Conservation (phyloP, 2,888 invertebrate species). For the Choreutis nemorana region DNA sequence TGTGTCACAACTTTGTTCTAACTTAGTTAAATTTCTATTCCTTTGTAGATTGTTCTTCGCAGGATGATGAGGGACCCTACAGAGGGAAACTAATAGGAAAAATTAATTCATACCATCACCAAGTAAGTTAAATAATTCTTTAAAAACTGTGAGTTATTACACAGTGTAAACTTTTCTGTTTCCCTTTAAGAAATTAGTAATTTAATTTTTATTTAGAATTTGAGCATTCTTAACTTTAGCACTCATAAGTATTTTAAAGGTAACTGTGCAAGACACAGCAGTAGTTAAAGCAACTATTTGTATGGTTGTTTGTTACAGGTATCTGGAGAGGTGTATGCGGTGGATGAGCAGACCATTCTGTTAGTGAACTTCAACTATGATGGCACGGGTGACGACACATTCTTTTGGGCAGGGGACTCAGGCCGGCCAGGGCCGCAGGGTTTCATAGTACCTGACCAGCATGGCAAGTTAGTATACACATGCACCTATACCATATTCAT, state of each 20-base stretch:
- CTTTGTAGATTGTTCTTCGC: constrained; percentile 46
- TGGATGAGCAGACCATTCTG: constrained; percentile 84
- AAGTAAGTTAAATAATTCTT: constrained; percentile 31
- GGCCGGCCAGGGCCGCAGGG: constrained; percentile 90
- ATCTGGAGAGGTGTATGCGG: constrained; percentile 87
- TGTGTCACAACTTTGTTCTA: too few species aligned
- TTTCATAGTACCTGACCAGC: constrained; percentile 89
- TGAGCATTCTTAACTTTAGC: neutral
- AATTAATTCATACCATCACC: constrained; percentile 90
- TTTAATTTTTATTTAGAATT: neutral
- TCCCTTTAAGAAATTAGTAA: neutral
- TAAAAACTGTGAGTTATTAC: neutral
- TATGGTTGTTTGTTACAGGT: constrained; percentile 56
- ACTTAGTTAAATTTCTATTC: constrained; percentile 7
- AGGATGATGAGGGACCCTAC: constrained; percentile 78
- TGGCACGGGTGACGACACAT: constrained; percentile 89
- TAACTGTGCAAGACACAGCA: neutral
- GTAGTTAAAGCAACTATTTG: neutral
- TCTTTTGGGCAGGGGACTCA: constrained; percentile 92
- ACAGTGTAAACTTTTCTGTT: neutral
- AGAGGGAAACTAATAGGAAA: constrained; percentile 83
- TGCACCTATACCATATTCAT: neutral
- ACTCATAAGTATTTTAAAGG: neutral
- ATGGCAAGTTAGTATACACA: constrained; percentile 73
- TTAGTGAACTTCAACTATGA: constrained; percentile 87